A percentile compares a stretch with the other conserved stretches of the same genome.
Evolutionary conservation across 2,888 invertebrate species (phyloP).

Genomic region (Apomyelois bistriatella): DNA sequence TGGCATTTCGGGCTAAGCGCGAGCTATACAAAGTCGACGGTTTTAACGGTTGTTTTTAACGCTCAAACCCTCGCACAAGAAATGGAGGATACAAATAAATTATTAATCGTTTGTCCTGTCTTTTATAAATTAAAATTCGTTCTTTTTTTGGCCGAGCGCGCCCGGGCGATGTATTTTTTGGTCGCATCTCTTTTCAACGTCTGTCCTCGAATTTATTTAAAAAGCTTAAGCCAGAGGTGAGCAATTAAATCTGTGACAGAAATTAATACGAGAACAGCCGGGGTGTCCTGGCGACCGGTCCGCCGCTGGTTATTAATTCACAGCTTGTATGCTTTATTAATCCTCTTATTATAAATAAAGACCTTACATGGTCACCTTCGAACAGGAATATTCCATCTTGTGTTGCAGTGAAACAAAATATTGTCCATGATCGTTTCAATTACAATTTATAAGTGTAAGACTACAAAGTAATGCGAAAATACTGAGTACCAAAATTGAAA

Average conservation of each 20-base stretch:
- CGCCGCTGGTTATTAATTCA: constrained; percentile 54
- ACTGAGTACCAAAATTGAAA: background rate
- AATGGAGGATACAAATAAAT: constrained; percentile 78
- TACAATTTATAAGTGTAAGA: constrained; percentile 7
- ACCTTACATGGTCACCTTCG: constrained; percentile 3
- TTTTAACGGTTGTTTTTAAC: constrained; percentile 80
- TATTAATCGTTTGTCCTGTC: constrained; percentile 81
- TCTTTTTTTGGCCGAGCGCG: constrained; percentile 68
- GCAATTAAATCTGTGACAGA: constrained; percentile 77
- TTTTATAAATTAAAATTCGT: constrained; percentile 79
- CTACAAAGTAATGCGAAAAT: background rate
- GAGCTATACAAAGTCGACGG: constrained; percentile 76
- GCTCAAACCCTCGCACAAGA: constrained; percentile 71
- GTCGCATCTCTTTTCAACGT: constrained; percentile 65
- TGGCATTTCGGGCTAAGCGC: constrained; percentile 78
- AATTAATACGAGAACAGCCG: constrained; percentile 70
- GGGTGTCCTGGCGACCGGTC: constrained; percentile 44
- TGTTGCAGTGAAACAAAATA: background rate
- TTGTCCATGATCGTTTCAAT: background rate
- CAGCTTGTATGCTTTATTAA: constrained; percentile 58
- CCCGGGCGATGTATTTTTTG: constrained; percentile 62
- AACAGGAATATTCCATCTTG: background rate
- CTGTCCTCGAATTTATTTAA: constrained; percentile 77
- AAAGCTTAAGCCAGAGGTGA: constrained; percentile 72
- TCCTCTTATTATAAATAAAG: constrained; percentile 49